Conservation (phyloP, 1,140 invertebrate genomes). For the Melitaea cinxia region DNA sequence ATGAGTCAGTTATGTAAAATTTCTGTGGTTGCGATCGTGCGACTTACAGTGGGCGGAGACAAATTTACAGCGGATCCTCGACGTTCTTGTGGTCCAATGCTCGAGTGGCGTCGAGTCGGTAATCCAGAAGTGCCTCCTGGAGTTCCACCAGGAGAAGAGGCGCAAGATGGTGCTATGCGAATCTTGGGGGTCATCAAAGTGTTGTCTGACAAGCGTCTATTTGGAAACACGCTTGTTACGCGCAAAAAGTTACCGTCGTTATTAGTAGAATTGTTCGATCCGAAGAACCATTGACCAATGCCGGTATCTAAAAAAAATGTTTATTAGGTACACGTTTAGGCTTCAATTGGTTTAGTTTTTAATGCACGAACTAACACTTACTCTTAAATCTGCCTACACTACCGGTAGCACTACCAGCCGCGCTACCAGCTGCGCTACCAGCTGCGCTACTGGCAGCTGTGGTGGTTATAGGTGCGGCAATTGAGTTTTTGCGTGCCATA, state of each 20-base stretch:
- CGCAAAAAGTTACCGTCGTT: slow-evolving; percentile 92
- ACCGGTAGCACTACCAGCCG: neutral
- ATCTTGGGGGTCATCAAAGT: slow-evolving; percentile 95
- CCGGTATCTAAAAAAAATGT: slow-evolving; percentile 56
- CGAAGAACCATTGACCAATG: slow-evolving; percentile 86
- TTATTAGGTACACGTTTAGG: no score
- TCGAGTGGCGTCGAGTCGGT: slow-evolving; percentile 93
- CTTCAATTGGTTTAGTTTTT: no score
- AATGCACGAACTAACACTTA: no score
- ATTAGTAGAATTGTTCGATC: slow-evolving; percentile 63
- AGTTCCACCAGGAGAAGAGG: slow-evolving; percentile 91
- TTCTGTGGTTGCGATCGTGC: slow-evolving; percentile 19
- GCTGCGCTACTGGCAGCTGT: slow-evolving; percentile 15
- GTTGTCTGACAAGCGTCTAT: slow-evolving; percentile 94
- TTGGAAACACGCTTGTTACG: slow-evolving; percentile 90
- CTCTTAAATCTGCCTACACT: slow-evolving; percentile 53
- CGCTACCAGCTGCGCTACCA: slow-evolving; percentile 14
- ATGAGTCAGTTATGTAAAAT: slow-evolving; percentile 14
- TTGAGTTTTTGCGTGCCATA: slow-evolving; percentile 92
- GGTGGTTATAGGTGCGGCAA: slow-evolving; percentile 56
- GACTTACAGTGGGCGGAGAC: slow-evolving; percentile 91
- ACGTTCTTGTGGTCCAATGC: slow-evolving; percentile 93
- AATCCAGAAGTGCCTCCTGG: slow-evolving; percentile 87
- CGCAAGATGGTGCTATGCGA: slow-evolving; percentile 91
- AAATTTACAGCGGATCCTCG: slow-evolving; percentile 92